Conservation (phyloP, 92 coral and sea anemone species). For the Plumapathes pennacea region DNA sequence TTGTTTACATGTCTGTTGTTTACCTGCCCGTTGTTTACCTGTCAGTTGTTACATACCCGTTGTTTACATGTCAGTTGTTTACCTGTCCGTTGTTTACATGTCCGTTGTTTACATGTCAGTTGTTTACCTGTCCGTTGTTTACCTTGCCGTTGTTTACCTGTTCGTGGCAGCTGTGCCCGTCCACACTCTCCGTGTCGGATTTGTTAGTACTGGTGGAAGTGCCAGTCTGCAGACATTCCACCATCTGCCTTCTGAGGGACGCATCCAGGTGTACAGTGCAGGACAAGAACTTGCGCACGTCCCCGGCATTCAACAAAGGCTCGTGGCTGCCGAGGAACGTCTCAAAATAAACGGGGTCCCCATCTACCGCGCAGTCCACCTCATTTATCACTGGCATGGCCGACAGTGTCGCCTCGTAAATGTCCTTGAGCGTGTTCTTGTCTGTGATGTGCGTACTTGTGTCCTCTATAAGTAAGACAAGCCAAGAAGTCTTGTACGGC, state of each 20-base stretch:
- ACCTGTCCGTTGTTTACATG: no score
- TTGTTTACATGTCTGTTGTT: no score
- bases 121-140: no score
- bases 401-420: slow-evolving; percentile 85
- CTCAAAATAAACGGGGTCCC: slow-evolving; percentile 96
- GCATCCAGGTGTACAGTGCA: slow-evolving; percentile 92
- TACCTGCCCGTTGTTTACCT: no score
- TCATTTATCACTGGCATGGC: slow-evolving; percentile 92
- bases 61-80: no score
- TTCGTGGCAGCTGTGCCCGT: slow-evolving; percentile 53
- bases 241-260: slow-evolving; percentile 87
- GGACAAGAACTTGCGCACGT: slow-evolving; percentile 70
- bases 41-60: no score
- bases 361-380: slow-evolving; percentile 93
- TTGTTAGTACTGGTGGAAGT: slow-evolving; percentile 43
- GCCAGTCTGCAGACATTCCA: slow-evolving; percentile 80
- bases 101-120: no score
- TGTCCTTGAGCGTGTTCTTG: slow-evolving; percentile 71
- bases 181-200: slow-evolving; percentile 77
- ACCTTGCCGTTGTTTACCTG: no score
- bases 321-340: slow-evolving; percentile 89
- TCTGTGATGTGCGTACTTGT: slow-evolving; percentile 70
- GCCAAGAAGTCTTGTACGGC: slow-evolving; percentile 98
- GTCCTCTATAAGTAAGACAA: slow-evolving; percentile 87
- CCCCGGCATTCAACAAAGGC: slow-evolving; percentile 83